These are phyloP conservation scores for Parapsyche elsis DNA, from an alignment of 1,140 invertebrate species.

Conservation along the genomic window DNA sequence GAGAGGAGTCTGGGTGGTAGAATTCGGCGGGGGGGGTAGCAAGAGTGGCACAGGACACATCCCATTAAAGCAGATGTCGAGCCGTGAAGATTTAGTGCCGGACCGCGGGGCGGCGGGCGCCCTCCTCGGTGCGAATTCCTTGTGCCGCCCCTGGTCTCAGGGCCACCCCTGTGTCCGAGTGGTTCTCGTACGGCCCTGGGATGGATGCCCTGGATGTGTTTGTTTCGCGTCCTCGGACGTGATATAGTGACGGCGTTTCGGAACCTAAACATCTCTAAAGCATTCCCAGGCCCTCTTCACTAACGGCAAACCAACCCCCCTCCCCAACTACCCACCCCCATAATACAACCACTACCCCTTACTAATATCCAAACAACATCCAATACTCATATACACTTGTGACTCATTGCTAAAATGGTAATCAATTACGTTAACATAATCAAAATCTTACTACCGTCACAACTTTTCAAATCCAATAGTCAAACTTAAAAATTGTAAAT, in stretches of 20 bases:
- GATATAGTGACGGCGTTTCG: slow-evolving; percentile 20
- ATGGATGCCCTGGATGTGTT: slow-evolving; percentile 1
- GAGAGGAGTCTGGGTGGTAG: not conserved
- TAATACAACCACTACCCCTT: not conserved
- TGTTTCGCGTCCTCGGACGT: slow-evolving; percentile 25
- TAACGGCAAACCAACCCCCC: not conserved
- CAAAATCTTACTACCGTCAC: no score
- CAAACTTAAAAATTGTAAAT: no score
- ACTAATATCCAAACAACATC: no score
- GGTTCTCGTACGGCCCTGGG: not conserved
- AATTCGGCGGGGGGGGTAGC: not conserved
- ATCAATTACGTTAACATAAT: no score
- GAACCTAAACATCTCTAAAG: slow-evolving; percentile 18
- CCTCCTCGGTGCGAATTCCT: slow-evolving; percentile 2
- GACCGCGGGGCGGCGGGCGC: slow-evolving; percentile 41
- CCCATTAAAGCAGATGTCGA: slow-evolving; percentile 57
- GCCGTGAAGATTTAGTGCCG: slow-evolving; percentile 57
- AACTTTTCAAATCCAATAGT: no score
- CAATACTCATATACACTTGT: no score
- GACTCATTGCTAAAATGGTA: no score
- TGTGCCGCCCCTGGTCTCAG: not conserved
- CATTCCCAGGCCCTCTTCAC: not conserved
- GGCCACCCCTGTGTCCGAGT: not conserved
- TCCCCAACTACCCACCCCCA: not conserved
- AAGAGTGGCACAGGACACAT: slow-evolving; percentile 53